Base-by-base conservation (phyloP, 2,888 invertebrate genomes). In the Pyrochroa serraticornis region DNA sequence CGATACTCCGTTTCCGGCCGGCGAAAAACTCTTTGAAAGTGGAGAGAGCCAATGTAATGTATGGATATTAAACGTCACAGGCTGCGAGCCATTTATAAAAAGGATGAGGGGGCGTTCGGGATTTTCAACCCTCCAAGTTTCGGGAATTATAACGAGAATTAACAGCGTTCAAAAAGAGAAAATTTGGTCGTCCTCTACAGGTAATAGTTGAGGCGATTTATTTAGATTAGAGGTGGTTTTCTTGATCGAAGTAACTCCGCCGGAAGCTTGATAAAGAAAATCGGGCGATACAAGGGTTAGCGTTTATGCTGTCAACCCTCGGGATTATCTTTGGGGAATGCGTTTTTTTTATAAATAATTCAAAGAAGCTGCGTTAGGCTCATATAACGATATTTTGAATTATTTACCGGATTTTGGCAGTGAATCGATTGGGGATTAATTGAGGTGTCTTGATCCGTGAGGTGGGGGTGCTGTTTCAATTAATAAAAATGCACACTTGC, bases 51-150 rank as follows among this genome's bases (percentile, higher is more conserved):
- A 60, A 63, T 64, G 73, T 75, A 74, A 75, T 75, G 72, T 75
- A 75, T 75, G 75, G 75, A 75, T 75, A 75, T 75, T 75, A 75
- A 75, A 75, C 74, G 75, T 75, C 75, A 75, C 71, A 68, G 67
- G 68, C 70, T 71, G 72, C 66, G 69, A 71, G 69, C 74, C 74
- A 73, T 75, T 75, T 75, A 73, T 74, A 75, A 75, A 75, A 74
- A 74, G 73, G 74, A 74, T 74, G 67, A 73, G 72, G 73, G 70
- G 55, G 5, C 22, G 22, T 22, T 22, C 3, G 22, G 44, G 56
- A 62, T 51, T 36, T 36, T 55, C 13, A 38, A 42, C 46, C 57
- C 45, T 45, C 57, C 39, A 50, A 39, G 45, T 38, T 43, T 42
- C 9, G 39, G 46, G 54, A 54, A 47, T 54, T 47, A 54, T 47